These are phyloP conservation scores for Zosterops lateralis DNA, from an alignment of 2,113 vertebrate genomes.

Conservation along the genomic window DNA sequence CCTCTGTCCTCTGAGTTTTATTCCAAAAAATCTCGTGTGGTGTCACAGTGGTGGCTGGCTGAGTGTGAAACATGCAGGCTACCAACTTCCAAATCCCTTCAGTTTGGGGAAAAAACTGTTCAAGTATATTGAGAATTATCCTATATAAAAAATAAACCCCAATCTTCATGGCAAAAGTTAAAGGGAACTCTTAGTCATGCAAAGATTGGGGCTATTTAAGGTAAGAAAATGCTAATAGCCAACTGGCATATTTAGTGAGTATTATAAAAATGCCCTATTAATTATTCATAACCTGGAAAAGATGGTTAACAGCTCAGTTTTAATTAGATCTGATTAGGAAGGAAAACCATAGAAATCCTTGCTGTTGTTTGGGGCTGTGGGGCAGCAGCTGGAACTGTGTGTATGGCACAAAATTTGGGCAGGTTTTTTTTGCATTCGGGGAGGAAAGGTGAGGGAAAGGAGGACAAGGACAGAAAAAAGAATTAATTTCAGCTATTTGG, in stretches of 20 bases:
- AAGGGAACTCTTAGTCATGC: neutral
- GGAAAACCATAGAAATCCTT: neutral
- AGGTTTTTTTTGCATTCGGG: neutral
- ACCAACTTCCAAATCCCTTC: neutral
- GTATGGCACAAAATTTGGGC: neutral
- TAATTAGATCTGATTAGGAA: conserved; percentile 15
- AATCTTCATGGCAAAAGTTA: neutral
- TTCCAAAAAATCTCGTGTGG: neutral
- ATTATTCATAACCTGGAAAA: conserved; percentile 1
- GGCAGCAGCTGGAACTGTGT: neutral
- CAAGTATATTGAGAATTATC: neutral
- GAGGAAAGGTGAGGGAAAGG: neutral
- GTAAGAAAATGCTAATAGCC: neutral
- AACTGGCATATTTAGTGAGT: neutral
- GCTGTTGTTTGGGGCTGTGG: accelerated
- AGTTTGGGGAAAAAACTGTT: neutral
- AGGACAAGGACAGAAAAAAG: neutral
- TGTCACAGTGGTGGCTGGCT: neutral
- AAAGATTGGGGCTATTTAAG: neutral
- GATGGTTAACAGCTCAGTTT: neutral
- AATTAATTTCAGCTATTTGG: neutral
- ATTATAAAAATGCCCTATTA: neutral
- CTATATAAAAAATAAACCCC: neutral
- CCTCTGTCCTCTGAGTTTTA: neutral
- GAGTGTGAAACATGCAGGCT: neutral